Base-by-base conservation (phyloP, 2,113 vertebrate genomes). In the Taurulus bubalis region DNA sequence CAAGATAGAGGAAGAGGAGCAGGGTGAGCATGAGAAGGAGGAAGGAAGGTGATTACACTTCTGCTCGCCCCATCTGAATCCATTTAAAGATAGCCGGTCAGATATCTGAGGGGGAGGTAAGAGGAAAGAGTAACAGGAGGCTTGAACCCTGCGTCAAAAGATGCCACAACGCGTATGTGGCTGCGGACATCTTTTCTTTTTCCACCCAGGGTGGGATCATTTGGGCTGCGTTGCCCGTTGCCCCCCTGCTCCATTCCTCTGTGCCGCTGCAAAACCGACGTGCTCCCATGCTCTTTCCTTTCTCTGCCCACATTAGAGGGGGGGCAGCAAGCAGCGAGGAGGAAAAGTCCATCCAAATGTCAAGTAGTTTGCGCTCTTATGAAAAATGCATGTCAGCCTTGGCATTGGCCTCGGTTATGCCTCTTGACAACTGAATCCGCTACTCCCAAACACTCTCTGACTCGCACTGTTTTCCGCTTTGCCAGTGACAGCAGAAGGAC, bases 331-430 rank as follows among this genome's bases (percentile, higher is more conserved):
- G 64, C 32, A 60, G 40, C 24, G 8, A 65, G 24, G 56, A 68
- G 40, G 66, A 84, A 72, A 82, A 75, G 73, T 86, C 82, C 78
- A 34, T 84, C 77, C 71, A 87, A 89, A 89, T 87, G 85, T 89
- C 86, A 86, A 89, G 77, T 74, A 78, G 77, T 89, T 85, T 82
- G 76, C 80, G 83, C 79, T 71, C 82, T 51, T 60, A 40, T 81
- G 79, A 88, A 82, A 85, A 85, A 89, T 77, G 83, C 72, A 55
- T 70, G 82, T 69, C 14, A 15, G 80, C 71, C 56, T 70, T 58
- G 63, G 77, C 79, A 38, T 51, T 30, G 70, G 67, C 70, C 69
- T 80, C 58, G 30, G 79, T 77, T 77, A 72, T 75, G 74, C 77
- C 79, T 85, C 85, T 53, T 82, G 81, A 89, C 88, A 89, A 84